Evolutionary conservation across 2,113 vertebrate genomes (phyloP), one percentile per base, ranked within the genome.

Genomic region (Miniopterus natalensis): DNA sequence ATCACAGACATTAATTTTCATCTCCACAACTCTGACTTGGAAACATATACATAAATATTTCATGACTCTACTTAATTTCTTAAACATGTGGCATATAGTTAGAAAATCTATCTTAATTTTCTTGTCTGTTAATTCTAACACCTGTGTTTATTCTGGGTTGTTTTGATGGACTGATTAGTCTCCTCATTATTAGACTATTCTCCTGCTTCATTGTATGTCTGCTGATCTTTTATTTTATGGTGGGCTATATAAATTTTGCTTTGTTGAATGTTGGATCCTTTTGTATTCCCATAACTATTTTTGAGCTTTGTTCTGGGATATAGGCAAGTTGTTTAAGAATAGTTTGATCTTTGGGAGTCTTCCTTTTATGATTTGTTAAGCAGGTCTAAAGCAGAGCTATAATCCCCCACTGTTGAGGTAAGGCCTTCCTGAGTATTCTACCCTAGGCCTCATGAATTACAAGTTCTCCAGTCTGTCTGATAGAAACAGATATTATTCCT

Each of bases 121-220:
- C 31, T 61, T 90, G 27, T 71, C 57, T 83, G 85, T 61, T 88
- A 42, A 88, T 88, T 80, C 70, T 94, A 68, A 88, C 47, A 57
- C 18, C 36, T 65, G 31, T 57, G 77, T 55, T 68, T 25, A 80
- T 66, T 57, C 68, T 77, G 61, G 13, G 42, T 51, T 84, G 42
- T 77, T 94, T 57, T 68, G 49, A 89, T 40, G n/a, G 31, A 80
- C 53, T 68, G 25, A 66, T 66, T 84, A 75, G 57, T 61, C 20
- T 70, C 45, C 23, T 45, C 45, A 27, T 59, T 51, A 70, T 10
- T 36, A 71, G 40, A 84, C 11, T 31, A 17, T 70, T 81, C 66
- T 83, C 21, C 51, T 61, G 51, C n/a, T 40, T 81, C 53, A 36
- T 61, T 70, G 68, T 45, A 20, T 59, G 40, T 12, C 27, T 75